Base-by-base conservation (phyloP, 2,113 vertebrate species). In the Callopanchax toddi region DNA sequence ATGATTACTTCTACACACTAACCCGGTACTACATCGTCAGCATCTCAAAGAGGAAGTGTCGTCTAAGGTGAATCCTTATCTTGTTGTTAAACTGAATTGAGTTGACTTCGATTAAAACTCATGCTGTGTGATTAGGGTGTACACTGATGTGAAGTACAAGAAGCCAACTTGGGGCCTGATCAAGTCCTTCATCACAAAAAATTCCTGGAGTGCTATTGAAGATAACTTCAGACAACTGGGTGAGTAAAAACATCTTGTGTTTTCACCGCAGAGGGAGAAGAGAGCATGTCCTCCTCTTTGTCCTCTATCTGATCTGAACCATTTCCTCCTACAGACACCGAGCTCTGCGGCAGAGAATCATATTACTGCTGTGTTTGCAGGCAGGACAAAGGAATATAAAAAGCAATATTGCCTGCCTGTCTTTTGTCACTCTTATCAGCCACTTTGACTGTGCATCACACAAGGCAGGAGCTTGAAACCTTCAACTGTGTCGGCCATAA, bases 1-100 rank as follows among this genome's bases (percentile, higher is more conserved):
- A 99, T 0, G 96, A 99, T 72, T 98, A 99, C 84, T 99, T 99
- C 91, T 98, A 97, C 87, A 98, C 95, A 12, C 87, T 94, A 79
- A 96, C 94, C 70, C 92, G 94, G 83, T 99, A 94, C 90, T 94
- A 87, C 71, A 96, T 99, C 77, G 91, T 89, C 54, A 90, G 91
- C 11, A 92, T 79, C 44, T 94, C 96, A 20, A 97, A 92, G 59
- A 89, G 92, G 78, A 96, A 94, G 59, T 98, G 97, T 82, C 92
- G 95, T 18, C 92, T 99, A 17, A 94, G 94, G 97, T 99, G 81
- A 37, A 0, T 40, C 7, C n/a, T n/a, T 15, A 44, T 12, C 18
- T 20, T 13, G 59, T 32, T 26, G 9, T 34, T 3, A 36, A 23
- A 50, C n/a, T n/a, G n/a, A 36, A 10, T 51, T 11, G 9, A 8